A percentile compares a stretch with the other conserved stretches of the same genome.
Conservation (phyloP, 37 sponge, comb jelly and placozoan genomes). For the Halichondria panicea region DNA sequence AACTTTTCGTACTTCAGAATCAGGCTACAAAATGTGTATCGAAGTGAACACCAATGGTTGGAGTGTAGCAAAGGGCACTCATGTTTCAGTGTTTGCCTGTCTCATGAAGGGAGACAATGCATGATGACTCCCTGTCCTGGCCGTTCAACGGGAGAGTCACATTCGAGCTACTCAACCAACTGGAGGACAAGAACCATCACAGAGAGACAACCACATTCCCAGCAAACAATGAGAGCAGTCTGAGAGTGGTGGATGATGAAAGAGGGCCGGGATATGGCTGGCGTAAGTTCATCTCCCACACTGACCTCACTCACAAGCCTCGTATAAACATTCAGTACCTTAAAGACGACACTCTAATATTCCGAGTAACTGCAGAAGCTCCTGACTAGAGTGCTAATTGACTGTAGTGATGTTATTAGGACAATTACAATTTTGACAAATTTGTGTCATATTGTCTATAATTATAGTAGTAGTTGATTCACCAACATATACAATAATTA, state of each 20-base stretch:
- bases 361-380: too few relatives aligned
- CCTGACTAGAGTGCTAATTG: too few relatives aligned
- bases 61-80: constrained; percentile 28
- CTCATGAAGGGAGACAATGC: constrained; percentile 50
- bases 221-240: background rate
- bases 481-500: too few relatives aligned
- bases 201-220: background rate
- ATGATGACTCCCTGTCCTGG: constrained; percentile 40
- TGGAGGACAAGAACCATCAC: constrained; percentile 28
- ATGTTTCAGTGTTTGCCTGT: constrained; percentile 32
- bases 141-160: constrained; percentile 24
- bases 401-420: too few relatives aligned
- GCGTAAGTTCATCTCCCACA: constrained; percentile 4
- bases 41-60: constrained; percentile 28
- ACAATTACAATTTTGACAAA: too few relatives aligned
- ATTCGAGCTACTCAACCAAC: constrained; percentile 43
- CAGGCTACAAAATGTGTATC: constrained; percentile 52
- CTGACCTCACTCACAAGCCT: background rate
- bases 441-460: too few relatives aligned
- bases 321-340: constrained; percentile 31
- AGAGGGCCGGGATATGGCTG: too few relatives aligned
- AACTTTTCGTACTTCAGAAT: constrained; percentile 10
- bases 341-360: constrained; percentile 46
- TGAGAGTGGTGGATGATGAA: constrained; percentile 1
- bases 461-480: too few relatives aligned